Evolutionary conservation across 2,888 invertebrate genomes (phyloP).

Genomic region (Idaea biselata): DNA sequence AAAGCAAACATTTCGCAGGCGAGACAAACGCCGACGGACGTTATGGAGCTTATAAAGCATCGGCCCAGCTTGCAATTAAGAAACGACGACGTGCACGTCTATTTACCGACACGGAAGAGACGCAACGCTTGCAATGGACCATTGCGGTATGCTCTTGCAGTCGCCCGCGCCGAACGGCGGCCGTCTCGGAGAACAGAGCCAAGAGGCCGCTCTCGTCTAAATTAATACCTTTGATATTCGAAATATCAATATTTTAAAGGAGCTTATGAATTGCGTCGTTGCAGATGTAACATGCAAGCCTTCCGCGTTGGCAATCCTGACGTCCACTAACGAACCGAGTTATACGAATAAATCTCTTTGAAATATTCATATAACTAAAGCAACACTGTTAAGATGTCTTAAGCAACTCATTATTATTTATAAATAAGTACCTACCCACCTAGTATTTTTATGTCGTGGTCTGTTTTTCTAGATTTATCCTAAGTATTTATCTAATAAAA

Average conservation of each 20-base stretch:
- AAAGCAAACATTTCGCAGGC: conserved; percentile 78
- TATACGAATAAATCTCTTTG: conserved; percentile 42
- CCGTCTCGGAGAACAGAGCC: conserved; percentile 48
- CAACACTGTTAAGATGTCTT: conserved; percentile 20
- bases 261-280: conserved; percentile 68
- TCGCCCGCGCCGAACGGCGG: conserved; percentile 30
- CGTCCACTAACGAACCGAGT: conserved; percentile 58
- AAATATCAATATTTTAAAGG: conserved; percentile 77
- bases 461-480: no score
- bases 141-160: conserved; percentile 59
- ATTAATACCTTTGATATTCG: conserved; percentile 78
- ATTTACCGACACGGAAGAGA: conserved; percentile 79
- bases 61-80: conserved; percentile 76
- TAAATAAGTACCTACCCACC: neutral
- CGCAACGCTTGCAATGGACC: conserved; percentile 73
- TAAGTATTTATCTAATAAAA: no score
- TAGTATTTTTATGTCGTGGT: neutral
- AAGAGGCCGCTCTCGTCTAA: conserved; percentile 61
- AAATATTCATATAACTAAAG: conserved; percentile 35
- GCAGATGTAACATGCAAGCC: conserved; percentile 56
- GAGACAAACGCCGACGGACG: conserved; percentile 72
- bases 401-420: conserved; percentile 8
- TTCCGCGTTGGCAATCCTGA: conserved; percentile 70
- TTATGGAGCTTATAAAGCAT: conserved; percentile 80
- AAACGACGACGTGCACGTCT: conserved; percentile 73